A percentile compares a stretch with the other conserved stretches of the same genome.
phyloP scores from a whole-genome alignment of 2,113 vertebrate species.

The Stegostoma tigrinum region DNA sequence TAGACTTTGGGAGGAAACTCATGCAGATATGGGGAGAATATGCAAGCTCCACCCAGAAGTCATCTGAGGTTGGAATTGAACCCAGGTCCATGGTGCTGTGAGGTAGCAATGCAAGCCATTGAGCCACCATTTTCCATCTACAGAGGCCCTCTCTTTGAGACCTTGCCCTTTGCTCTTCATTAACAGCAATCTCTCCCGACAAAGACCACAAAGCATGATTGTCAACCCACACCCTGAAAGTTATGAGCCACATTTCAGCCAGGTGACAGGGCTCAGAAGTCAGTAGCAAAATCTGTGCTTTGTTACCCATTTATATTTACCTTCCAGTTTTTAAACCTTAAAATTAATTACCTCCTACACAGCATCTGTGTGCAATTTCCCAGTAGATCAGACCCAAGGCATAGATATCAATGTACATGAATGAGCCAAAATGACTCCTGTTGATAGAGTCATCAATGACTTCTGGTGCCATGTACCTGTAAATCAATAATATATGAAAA shows the following conservation, averaged over 20 bases:
- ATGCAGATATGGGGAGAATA: too few relatives aligned
- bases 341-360: conserved; percentile 66
- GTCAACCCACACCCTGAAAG: too few relatives aligned
- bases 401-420: conserved; percentile 91
- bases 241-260: background rate
- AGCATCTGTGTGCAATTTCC: conserved; percentile 88
- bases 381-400: conserved; percentile 89
- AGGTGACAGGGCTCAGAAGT: background rate
- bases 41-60: too few relatives aligned
- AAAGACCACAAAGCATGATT: background rate
- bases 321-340: background rate
- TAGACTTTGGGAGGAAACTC: too few relatives aligned
- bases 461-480: conserved; percentile 97
- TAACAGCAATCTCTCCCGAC: background rate
- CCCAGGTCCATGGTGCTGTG: too few relatives aligned
- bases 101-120: too few relatives aligned
- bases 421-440: conserved; percentile 81
- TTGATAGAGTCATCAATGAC: conserved; percentile 89
- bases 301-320: background rate
- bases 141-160: background rate
- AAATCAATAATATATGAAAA: background rate
- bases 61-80: too few relatives aligned
- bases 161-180: background rate
- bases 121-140: background rate
- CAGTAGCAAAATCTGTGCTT: background rate